These are phyloP conservation scores for Mustelus asterias DNA, from an alignment of 2,113 vertebrate species.

Conservation along the genomic window DNA sequence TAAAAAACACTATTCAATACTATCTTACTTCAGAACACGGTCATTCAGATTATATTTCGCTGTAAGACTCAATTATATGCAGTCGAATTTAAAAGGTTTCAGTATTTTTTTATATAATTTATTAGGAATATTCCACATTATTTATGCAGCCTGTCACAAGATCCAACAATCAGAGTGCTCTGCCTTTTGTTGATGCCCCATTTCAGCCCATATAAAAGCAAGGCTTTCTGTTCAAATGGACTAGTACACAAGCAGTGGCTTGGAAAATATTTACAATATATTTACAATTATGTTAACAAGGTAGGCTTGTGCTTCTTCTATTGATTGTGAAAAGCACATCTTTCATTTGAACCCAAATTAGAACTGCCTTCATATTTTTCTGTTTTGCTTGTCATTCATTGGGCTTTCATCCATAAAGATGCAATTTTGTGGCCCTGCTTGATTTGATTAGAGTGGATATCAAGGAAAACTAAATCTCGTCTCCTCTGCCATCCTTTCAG, in stretches of 20 bases:
- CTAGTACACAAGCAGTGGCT: conserved; percentile 6
- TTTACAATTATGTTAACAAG: conserved; percentile 38
- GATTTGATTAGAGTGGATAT: conserved; percentile 45
- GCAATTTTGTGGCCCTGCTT: conserved; percentile 42
- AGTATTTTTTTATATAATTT: neutral
- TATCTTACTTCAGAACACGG: neutral
- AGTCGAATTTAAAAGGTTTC: neutral
- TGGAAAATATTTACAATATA: conserved; percentile 37
- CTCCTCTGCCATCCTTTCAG: conserved; percentile 43
- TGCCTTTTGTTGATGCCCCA: neutral
- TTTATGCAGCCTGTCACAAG: neutral
- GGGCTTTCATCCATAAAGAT: conserved; percentile 42
- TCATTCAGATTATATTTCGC: neutral
- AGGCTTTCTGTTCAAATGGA: neutral
- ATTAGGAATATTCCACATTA: neutral
- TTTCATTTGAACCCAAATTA: conserved; percentile 36
- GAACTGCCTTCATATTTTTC: conserved; percentile 45
- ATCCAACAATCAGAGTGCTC: neutral
- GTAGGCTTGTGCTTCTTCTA: conserved; percentile 30
- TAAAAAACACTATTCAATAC: neutral
- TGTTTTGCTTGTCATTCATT: conserved; percentile 45
- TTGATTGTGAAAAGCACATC: conserved; percentile 36
- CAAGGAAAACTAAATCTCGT: conserved; percentile 42
- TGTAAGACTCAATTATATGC: neutral
- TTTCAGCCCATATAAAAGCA: neutral